These are phyloP conservation scores for Alauda arvensis DNA, from an alignment of 2,797 vertebrate species.

Conservation along the genomic window DNA sequence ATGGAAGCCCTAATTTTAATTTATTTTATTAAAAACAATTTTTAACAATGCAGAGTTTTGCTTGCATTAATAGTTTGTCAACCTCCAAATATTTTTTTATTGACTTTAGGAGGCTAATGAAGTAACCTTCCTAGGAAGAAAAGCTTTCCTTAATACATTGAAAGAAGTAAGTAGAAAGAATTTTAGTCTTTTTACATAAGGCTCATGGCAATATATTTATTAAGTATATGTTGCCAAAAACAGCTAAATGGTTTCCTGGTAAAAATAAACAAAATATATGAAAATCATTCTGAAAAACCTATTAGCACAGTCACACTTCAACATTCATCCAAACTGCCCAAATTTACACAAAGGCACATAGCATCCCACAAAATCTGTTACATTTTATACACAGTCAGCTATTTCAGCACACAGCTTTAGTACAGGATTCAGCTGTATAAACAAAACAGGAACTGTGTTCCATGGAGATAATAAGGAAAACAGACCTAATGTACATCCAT, in stretches of 20 bases:
- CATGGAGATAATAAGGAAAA: neutral
- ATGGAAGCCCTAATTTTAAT: neutral
- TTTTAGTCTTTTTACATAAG: neutral
- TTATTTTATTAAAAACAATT: neutral
- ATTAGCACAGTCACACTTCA: neutral
- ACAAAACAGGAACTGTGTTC: neutral
- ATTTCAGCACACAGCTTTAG: neutral
- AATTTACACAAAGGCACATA: neutral
- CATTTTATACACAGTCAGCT: neutral
- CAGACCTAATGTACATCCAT: rapidly evolving
- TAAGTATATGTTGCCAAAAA: neutral
- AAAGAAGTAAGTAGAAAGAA: neutral
- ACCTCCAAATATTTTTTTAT: neutral
- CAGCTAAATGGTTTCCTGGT: neutral
- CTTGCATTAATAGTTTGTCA: neutral
- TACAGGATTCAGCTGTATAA: neutral
- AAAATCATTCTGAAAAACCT: neutral
- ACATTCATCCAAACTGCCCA: neutral
- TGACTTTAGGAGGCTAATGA: neutral
- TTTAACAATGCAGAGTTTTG: neutral
- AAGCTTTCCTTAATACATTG: neutral
- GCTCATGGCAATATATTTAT: neutral
- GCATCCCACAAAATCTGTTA: neutral
- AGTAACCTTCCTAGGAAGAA: neutral
- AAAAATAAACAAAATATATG: neutral